Conservation (phyloP, 2,888 invertebrate genomes). For the Caenorhabditis zanzibari region DNA sequence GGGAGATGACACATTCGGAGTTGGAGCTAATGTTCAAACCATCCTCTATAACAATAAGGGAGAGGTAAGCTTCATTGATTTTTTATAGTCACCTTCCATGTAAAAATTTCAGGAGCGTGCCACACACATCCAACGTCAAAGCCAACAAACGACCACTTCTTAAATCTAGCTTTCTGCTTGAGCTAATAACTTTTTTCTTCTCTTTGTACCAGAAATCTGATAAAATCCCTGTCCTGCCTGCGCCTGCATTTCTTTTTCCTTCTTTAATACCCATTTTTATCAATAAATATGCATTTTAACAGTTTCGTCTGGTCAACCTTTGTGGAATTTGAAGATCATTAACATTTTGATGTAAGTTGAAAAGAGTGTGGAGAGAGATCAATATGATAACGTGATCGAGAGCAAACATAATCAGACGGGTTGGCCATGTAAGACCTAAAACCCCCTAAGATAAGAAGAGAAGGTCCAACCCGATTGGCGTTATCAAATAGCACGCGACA, state of each 20-base stretch:
- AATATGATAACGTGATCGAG: slow-evolving; percentile 49
- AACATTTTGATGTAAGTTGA: neutral
- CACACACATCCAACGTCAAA: slow-evolving; percentile 81
- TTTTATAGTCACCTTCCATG: too few relatives aligned
- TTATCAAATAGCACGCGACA: slow-evolving; percentile 24
- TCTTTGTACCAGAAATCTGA: slow-evolving; percentile 52
- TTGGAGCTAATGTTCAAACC: slow-evolving; percentile 83
- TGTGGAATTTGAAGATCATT: slow-evolving; percentile 14
- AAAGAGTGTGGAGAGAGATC: slow-evolving; percentile 3
- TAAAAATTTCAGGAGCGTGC: slow-evolving; percentile 78
- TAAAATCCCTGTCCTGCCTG: slow-evolving; percentile 27
- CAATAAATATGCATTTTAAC: slow-evolving; percentile 37
- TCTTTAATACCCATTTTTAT: slow-evolving; percentile 15
- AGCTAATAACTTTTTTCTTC: slow-evolving; percentile 42
- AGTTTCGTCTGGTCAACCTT: neutral
- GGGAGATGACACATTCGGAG: slow-evolving; percentile 83
- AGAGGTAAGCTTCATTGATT: slow-evolving; percentile 74
- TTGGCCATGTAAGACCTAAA: slow-evolving; percentile 12
- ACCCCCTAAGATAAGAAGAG: slow-evolving; percentile 42
- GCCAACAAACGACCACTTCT: slow-evolving; percentile 63
- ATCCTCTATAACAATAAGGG: slow-evolving; percentile 83
- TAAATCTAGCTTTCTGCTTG: slow-evolving; percentile 62
- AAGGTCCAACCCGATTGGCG: slow-evolving; percentile 39
- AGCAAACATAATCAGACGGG: slow-evolving; percentile 47
- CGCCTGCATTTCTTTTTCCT: neutral